Percentiles rank a stretch among this genome's conserved stretches.
Evolutionary conservation across 2,113 vertebrate species (phyloP).

Genomic region (Candoia aspera): DNA sequence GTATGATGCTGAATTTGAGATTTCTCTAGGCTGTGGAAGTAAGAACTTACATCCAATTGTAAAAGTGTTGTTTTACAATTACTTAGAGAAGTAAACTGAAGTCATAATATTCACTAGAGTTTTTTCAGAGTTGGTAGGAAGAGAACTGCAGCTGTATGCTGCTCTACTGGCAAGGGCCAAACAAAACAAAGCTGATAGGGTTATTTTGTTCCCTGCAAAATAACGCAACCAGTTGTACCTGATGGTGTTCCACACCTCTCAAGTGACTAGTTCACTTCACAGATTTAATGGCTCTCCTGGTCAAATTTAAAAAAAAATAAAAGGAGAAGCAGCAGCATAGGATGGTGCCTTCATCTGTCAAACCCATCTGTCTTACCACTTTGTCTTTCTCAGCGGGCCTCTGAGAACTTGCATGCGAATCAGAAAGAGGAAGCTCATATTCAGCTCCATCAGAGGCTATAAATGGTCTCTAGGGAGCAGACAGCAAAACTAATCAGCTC

Average conservation of each 20-base stretch:
- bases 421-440: conserved; percentile 47
- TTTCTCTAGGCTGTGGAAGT: too few relatives aligned
- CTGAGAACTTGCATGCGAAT: conserved; percentile 57
- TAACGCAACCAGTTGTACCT: conserved; percentile 55
- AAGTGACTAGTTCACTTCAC: conserved; percentile 58
- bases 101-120: neutral
- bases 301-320: neutral
- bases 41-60: too few relatives aligned
- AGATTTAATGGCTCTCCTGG: conserved; percentile 60
- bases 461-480: conserved; percentile 50
- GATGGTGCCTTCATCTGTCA: conserved; percentile 67
- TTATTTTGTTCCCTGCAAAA: conserved; percentile 4
- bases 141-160: neutral
- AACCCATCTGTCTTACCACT: conserved; percentile 60
- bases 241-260: conserved; percentile 48
- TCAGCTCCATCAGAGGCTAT: conserved; percentile 61
- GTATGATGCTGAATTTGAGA: too few relatives aligned
- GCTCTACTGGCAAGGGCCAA: neutral
- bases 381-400: conserved; percentile 59
- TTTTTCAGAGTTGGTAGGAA: neutral
- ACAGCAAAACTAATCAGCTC: conserved; percentile 35
- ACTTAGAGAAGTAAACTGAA: neutral
- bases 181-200: conserved; percentile 16
- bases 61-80: neutral
- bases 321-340: conserved; percentile 52